These are phyloP conservation scores for Melolontha melolontha DNA, from an alignment of 2,888 invertebrate genomes.

Conservation along the genomic window DNA sequence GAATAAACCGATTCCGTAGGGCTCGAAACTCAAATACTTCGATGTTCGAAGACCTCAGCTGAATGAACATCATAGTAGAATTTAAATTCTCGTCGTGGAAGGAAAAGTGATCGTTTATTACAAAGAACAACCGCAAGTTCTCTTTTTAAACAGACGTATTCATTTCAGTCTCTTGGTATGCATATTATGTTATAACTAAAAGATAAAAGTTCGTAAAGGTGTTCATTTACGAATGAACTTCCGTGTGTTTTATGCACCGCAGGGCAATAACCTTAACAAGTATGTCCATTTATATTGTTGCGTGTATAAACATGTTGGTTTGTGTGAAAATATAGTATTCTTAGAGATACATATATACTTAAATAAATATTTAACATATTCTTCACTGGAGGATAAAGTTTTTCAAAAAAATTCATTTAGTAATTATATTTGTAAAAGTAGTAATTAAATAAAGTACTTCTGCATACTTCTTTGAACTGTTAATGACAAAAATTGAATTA, in stretches of 20 bases:
- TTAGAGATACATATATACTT: too few relatives aligned
- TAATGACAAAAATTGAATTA: too few relatives aligned
- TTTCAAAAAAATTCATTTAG: too few relatives aligned
- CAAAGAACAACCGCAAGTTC: slow-evolving; percentile 20
- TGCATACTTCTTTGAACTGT: too few relatives aligned
- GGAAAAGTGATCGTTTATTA: slow-evolving; percentile 17
- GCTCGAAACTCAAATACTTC: too few relatives aligned
- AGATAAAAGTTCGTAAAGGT: slow-evolving; percentile 29
- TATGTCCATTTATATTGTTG: slow-evolving; percentile 7
- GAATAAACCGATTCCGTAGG: too few relatives aligned
- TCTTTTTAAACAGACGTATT: slow-evolving; percentile 17
- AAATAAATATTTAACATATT: too few relatives aligned
- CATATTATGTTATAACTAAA: slow-evolving; percentile 20
- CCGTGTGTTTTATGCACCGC: slow-evolving; percentile 22
- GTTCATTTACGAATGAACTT: slow-evolving; percentile 29
- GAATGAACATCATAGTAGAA: slow-evolving; percentile 1
- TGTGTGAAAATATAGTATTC: too few relatives aligned
- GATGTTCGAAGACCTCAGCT: background rate
- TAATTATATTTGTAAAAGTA: too few relatives aligned
- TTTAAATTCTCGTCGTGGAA: slow-evolving; percentile 25
- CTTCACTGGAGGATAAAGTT: too few relatives aligned
- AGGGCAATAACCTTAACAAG: slow-evolving; percentile 27
- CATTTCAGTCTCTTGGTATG: slow-evolving; percentile 21
- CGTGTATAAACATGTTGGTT: too few relatives aligned
- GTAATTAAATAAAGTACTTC: too few relatives aligned